A percentile compares a stretch with the other conserved stretches of the same genome.
These are phyloP conservation scores for Tauraco hartlaubi DNA, from an alignment of 2,797 vertebrate genomes.

Conservation along the genomic window DNA sequence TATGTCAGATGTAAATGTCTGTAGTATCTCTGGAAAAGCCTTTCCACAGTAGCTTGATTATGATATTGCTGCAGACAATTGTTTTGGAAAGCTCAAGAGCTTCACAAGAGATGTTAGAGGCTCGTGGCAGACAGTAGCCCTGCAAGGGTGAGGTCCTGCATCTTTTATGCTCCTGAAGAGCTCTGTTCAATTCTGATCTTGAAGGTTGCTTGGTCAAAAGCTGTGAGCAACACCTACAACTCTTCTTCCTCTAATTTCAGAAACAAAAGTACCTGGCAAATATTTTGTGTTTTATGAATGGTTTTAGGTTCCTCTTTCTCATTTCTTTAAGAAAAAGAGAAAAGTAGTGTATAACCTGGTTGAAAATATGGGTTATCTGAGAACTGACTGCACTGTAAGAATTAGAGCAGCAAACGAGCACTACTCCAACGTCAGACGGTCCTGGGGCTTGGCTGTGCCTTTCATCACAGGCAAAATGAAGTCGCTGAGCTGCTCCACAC, in stretches of 20 bases:
- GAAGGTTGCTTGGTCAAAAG: not conserved
- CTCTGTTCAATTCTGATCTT: not conserved
- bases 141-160: not conserved
- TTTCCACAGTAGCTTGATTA: not conserved
- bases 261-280: not conserved
- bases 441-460: not conserved
- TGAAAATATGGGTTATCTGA: not conserved
- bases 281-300: not conserved
- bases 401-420: not conserved
- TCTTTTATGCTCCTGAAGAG: not conserved
- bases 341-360: not conserved
- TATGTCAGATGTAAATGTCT: not conserved
- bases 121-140: not conserved
- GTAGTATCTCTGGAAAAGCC: not conserved
- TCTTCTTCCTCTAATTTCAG: not conserved
- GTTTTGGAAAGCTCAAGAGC: not conserved
- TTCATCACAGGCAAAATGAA: accelerated
- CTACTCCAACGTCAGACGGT: not conserved
- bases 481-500: not conserved
- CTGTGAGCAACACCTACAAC: not conserved
- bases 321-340: not conserved
- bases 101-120: not conserved
- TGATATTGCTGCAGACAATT: not conserved
- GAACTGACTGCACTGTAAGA: not conserved
- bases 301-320: not conserved